Percentiles rank a stretch among this genome's conserved stretches.
phyloP scores from a whole-genome alignment of 1,140 invertebrate genomes.

The Neodiprion fabricii region DNA sequence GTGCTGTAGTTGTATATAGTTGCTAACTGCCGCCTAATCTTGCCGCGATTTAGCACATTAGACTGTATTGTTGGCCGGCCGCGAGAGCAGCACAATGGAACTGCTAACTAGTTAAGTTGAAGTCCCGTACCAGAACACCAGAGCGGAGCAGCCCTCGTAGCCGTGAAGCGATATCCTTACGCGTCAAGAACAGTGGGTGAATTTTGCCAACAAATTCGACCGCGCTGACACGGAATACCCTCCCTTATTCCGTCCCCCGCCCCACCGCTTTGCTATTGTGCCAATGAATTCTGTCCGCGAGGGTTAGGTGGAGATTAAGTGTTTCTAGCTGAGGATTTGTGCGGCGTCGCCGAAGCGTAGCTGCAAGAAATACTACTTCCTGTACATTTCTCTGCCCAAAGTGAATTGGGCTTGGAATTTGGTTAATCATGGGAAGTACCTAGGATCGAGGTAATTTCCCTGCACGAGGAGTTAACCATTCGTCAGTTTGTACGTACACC shows the following conservation, averaged over 20 bases:
- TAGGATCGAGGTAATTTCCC: no score
- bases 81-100: not conserved
- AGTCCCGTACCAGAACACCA: not conserved
- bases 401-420: no score
- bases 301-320: not conserved
- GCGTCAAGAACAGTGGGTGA: not conserved
- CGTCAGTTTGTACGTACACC: no score
- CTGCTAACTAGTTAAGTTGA: slow-evolving; percentile 7
- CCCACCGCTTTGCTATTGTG: not conserved
- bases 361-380: not conserved
- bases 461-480: no score
- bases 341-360: not conserved
- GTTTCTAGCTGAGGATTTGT: slow-evolving; percentile 5
- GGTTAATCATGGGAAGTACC: no score
- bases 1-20: not conserved
- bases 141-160: not conserved
- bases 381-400: no score
- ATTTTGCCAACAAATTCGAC: slow-evolving; percentile 1
- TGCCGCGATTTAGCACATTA: not conserved
- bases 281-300: slow-evolving; percentile 7
- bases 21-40: not conserved
- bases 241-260: not conserved
- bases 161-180: slow-evolving; percentile 4
- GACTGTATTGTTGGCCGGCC: slow-evolving; percentile 6
- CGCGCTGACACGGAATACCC: not conserved